These are phyloP conservation scores for Coleophora flavipennella DNA, from an alignment of 2,888 invertebrate species.

Conservation along the genomic window DNA sequence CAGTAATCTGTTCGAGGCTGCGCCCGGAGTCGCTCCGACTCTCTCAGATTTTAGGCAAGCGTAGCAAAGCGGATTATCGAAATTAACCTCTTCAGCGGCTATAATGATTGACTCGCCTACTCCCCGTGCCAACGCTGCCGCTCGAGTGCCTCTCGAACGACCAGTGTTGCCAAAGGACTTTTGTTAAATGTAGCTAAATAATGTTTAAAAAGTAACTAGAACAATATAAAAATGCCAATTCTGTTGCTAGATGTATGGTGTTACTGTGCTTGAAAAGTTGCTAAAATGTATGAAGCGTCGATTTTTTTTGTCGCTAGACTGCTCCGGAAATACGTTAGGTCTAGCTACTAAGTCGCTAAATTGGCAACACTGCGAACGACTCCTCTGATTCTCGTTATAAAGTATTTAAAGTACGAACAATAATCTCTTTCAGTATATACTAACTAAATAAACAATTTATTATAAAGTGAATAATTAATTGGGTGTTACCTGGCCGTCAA, in stretches of 20 bases:
- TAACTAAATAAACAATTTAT: background rate
- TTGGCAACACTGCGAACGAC: too few relatives aligned
- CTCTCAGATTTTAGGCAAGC: constrained; percentile 34
- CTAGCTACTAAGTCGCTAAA: too few relatives aligned
- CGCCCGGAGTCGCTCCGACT: background rate
- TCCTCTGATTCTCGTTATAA: background rate
- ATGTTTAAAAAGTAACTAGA: too few relatives aligned
- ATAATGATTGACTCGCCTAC: constrained; percentile 53
- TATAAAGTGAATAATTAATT: constrained; percentile 9
- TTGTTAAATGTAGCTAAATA: too few relatives aligned
- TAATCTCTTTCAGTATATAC: background rate
- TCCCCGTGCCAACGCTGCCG: constrained; percentile 33
- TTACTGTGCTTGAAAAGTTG: too few relatives aligned
- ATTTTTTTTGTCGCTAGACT: too few relatives aligned
- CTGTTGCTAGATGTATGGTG: too few relatives aligned
- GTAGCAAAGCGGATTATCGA: constrained; percentile 56
- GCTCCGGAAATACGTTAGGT: too few relatives aligned
- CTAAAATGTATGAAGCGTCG: too few relatives aligned
- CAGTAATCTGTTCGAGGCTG: constrained; percentile 5
- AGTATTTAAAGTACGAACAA: background rate
- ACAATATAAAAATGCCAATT: too few relatives aligned
- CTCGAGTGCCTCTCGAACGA: background rate
- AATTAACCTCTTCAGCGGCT: constrained; percentile 59
- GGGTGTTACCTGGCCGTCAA: constrained; percentile 4
- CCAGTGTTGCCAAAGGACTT: too few relatives aligned